A percentile compares a stretch with the other conserved stretches of the same genome.
phyloP scores from a whole-genome alignment of 2,113 vertebrate species.

The Serinus canaria region DNA sequence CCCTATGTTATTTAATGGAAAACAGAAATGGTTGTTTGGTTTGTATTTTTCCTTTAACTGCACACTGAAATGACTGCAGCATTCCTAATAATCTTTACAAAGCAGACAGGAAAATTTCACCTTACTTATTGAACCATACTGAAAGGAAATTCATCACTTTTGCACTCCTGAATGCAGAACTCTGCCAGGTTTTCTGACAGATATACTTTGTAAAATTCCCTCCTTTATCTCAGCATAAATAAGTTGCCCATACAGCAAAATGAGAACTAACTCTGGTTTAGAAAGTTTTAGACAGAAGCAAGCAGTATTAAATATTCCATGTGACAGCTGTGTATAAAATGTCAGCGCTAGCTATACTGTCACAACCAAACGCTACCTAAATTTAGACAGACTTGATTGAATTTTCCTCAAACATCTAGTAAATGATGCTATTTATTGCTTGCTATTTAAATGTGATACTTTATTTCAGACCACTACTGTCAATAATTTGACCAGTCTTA shows the following conservation, averaged over 20 bases:
- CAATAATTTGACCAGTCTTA: background rate
- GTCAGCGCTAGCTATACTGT: background rate
- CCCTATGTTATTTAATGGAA: background rate
- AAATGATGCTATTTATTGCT: background rate
- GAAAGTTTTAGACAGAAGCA: background rate
- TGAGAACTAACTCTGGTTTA: background rate
- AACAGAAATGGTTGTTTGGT: background rate
- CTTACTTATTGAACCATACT: background rate
- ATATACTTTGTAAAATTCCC: background rate
- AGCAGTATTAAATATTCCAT: background rate
- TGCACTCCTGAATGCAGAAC: background rate
- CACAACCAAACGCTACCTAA: background rate
- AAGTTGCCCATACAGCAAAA: background rate
- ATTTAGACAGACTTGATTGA: background rate
- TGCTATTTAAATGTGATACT: background rate
- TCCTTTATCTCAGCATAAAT: background rate
- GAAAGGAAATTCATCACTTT: background rate
- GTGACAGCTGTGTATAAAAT: background rate
- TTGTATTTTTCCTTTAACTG: background rate
- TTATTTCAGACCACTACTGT: background rate
- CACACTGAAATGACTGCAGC: background rate
- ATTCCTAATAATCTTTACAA: background rate
- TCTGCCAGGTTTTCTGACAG: background rate
- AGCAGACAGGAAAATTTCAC: background rate
- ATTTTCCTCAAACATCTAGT: background rate